A percentile compares a stretch with the other conserved stretches of the same genome.
phyloP scores from a whole-genome alignment of 2,797 vertebrate genomes.

The Coregonus ussuriensis region DNA sequence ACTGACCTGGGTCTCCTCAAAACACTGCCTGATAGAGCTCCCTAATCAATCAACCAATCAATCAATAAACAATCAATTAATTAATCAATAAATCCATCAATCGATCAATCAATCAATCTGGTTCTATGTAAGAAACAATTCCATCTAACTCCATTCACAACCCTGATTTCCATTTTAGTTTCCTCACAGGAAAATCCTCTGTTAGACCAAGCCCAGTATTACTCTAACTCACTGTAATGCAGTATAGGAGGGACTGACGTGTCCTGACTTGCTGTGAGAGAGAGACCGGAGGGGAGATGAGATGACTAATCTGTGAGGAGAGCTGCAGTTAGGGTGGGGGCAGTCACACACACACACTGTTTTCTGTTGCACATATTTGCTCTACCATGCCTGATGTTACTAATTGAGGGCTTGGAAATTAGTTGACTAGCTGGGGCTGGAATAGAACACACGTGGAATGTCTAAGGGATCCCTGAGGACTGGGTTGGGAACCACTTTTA shows the following conservation, averaged over 20 bases:
- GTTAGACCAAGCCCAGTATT: no score
- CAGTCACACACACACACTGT: neutral
- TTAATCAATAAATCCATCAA: neutral
- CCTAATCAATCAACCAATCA: conserved; percentile 59
- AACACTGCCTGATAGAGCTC: conserved; percentile 62
- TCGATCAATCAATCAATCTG: neutral
- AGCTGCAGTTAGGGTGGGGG: conserved; percentile 2
- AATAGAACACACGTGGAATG: neutral
- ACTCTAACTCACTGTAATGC: neutral
- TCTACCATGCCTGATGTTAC: neutral
- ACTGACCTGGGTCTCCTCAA: conserved; percentile 58
- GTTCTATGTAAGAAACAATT: neutral
- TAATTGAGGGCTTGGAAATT: neutral
- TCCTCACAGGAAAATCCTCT: neutral
- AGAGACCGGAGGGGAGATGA: conserved; percentile 66
- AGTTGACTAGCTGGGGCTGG: neutral
- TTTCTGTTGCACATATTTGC: neutral
- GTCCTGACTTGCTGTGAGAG: conserved; percentile 63
- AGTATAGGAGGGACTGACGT: conserved; percentile 49
- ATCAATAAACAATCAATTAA: neutral
- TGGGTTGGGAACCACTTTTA: conserved; percentile 37
- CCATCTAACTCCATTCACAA: neutral
- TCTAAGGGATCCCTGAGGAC: neutral
- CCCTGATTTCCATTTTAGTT: neutral
- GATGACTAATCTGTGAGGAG: conserved; percentile 69